These are phyloP conservation scores for Pimephales promelas DNA, from an alignment of 2,113 vertebrate species.

Conservation along the genomic window DNA sequence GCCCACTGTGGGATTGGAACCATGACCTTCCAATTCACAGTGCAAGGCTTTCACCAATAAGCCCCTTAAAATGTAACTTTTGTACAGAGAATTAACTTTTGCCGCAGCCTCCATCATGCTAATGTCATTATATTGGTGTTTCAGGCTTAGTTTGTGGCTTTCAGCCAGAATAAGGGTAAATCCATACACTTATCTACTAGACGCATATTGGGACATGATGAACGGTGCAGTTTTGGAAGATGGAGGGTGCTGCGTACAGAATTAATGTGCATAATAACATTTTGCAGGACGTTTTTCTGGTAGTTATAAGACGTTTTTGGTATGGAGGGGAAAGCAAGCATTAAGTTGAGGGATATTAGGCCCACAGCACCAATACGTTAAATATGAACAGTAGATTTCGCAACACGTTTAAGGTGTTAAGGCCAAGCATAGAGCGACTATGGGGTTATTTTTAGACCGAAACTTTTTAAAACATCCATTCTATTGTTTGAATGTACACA, in stretches of 20 bases:
- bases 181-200: constrained; percentile 53
- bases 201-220: constrained; percentile 52
- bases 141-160: constrained; percentile 4
- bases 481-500: constrained; percentile 23
- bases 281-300: constrained; percentile 42
- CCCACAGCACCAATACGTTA: constrained; percentile 5
- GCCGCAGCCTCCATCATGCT: neutral
- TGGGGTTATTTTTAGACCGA: constrained; percentile 10
- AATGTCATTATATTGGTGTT: constrained; percentile 12
- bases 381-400: neutral
- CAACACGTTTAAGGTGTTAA: constrained; percentile 3
- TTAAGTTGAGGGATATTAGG: constrained; percentile 9
- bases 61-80: constrained; percentile 24
- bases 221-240: constrained; percentile 45
- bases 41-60: constrained; percentile 19
- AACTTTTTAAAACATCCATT: constrained; percentile 16
- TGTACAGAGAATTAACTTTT: constrained; percentile 17
- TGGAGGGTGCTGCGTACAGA: constrained; percentile 47
- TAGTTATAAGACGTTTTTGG: constrained; percentile 44
- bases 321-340: constrained; percentile 15
- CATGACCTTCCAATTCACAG: constrained; percentile 22
- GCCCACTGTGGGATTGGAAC: constrained; percentile 24
- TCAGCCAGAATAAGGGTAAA: constrained; percentile 41
- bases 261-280: constrained; percentile 53
- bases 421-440: neutral